Conservation (phyloP, 2,888 invertebrate genomes). For the Bellardia bayeri region DNA sequence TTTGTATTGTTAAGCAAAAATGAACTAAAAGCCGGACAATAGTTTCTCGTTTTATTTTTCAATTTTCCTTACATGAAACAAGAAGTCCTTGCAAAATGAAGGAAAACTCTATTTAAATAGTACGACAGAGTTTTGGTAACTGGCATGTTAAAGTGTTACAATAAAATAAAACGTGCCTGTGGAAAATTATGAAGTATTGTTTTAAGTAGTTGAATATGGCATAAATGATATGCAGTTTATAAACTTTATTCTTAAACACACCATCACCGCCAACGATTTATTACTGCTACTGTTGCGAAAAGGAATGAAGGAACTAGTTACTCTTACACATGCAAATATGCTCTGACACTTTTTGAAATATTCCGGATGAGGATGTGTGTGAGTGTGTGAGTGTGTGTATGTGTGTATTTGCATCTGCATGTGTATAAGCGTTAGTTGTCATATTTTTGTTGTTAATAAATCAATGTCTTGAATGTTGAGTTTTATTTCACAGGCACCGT, state of each 20-base stretch:
- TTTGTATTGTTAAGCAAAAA: too few relatives aligned
- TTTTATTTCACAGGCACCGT: slow-evolving; percentile 65
- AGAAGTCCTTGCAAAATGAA: background rate
- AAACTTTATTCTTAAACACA: slow-evolving; percentile 49
- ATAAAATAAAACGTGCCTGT: slow-evolving; percentile 70
- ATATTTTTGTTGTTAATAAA: slow-evolving; percentile 64
- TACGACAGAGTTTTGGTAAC: slow-evolving; percentile 42
- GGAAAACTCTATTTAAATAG: slow-evolving; percentile 17
- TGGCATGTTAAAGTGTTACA: slow-evolving; percentile 71
- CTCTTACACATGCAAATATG: slow-evolving; percentile 50
- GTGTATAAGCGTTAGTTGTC: background rate
- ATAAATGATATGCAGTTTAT: slow-evolving; percentile 72
- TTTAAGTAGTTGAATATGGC: slow-evolving; percentile 66
- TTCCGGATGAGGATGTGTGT: slow-evolving; percentile 60
- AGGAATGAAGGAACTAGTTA: slow-evolving; percentile 22
- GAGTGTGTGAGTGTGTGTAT: too few relatives aligned
- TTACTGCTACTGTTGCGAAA: slow-evolving; percentile 1
- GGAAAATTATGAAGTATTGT: slow-evolving; percentile 71
- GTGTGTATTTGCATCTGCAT: slow-evolving; percentile 2
- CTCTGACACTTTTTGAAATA: slow-evolving; percentile 61
- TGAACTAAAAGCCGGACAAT: slow-evolving; percentile 28
- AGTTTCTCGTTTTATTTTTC: slow-evolving; percentile 10
- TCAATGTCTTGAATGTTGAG: slow-evolving; percentile 72
- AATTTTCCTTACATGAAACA: background rate
- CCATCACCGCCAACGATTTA: background rate